phyloP scores from a whole-genome alignment of 2,797 vertebrate species.

The Gymnopithys bicolor region DNA sequence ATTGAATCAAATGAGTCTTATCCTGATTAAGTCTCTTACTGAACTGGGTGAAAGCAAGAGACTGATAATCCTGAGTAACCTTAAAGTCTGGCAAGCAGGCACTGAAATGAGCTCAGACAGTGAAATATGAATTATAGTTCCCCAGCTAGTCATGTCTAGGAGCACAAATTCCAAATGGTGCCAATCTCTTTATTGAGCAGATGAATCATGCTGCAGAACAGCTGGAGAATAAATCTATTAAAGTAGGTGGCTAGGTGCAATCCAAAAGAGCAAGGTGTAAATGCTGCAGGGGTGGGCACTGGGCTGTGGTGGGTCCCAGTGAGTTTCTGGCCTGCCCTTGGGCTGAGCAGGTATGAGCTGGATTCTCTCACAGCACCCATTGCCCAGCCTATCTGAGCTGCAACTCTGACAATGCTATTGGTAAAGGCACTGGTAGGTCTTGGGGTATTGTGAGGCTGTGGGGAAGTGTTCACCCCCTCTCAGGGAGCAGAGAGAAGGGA shows the following conservation, averaged over 20 bases:
- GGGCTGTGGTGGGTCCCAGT: background rate
- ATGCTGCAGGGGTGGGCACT: background rate
- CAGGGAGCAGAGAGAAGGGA: background rate
- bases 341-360: background rate
- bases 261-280: background rate
- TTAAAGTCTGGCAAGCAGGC: conserved; percentile 16
- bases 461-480: background rate
- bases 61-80: background rate
- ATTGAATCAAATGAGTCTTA: conserved; percentile 23
- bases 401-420: background rate
- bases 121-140: conserved; percentile 7
- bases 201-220: background rate
- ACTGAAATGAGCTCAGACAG: background rate
- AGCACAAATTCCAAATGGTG: background rate
- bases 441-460: fast-evolving
- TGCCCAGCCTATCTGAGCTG: background rate
- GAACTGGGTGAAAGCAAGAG: conserved; percentile 18
- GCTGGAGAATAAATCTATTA: background rate
- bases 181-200: background rate
- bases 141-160: background rate
- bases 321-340: background rate
- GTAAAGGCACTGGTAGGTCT: background rate
- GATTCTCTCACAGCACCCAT: no score
- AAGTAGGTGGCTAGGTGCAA: background rate
- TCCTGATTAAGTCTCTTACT: background rate